These are phyloP conservation scores for Pentalonia nigronervosa DNA, from an alignment of 1,140 invertebrate genomes.

Conservation along the genomic window DNA sequence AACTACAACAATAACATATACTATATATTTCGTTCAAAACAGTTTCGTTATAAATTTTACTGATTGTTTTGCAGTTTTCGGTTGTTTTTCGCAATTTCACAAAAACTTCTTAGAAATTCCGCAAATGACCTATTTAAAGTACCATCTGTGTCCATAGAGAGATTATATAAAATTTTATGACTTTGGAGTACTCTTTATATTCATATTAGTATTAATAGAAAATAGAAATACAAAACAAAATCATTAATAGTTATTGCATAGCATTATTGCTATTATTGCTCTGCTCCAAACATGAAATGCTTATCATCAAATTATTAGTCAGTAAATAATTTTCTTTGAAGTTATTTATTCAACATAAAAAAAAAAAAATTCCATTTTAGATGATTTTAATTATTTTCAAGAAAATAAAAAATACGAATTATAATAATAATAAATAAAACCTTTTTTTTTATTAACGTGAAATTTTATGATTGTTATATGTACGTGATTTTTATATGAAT, in stretches of 20 bases:
- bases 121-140: neutral
- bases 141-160: neutral
- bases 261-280: too few species aligned
- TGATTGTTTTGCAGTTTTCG: neutral
- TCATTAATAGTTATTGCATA: too few species aligned
- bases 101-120: neutral
- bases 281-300: neutral
- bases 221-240: too few species aligned
- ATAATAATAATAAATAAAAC: neutral
- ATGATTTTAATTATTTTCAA: neutral
- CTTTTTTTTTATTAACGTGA: neutral
- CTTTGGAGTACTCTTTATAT: too few species aligned
- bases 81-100: neutral
- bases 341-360: neutral
- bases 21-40: neutral
- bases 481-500: constrained; percentile 1
- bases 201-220: too few species aligned
- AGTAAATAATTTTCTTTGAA: neutral
- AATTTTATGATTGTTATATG: neutral
- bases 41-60: neutral
- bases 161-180: neutral
- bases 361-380: neutral
- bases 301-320: too few species aligned
- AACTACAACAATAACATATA: neutral
- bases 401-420: neutral